These are phyloP conservation scores for Tympanoctomys barrerae DNA, from an alignment of 2,797 vertebrate genomes.

Conservation along the genomic window DNA sequence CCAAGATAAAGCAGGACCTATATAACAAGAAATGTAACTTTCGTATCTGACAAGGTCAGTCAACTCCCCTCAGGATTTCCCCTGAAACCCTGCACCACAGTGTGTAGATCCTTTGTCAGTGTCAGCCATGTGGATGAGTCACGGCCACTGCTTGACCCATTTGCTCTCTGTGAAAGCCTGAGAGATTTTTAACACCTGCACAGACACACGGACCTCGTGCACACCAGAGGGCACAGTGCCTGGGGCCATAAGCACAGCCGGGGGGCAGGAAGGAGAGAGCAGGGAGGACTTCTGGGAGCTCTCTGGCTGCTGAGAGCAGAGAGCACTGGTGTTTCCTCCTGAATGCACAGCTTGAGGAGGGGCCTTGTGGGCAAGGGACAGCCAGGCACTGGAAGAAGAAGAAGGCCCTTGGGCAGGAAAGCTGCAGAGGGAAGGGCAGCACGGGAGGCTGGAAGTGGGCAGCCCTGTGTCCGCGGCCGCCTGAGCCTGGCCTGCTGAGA, in stretches of 20 bases:
- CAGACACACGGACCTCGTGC: no score
- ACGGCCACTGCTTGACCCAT: no score
- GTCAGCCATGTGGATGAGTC: no score
- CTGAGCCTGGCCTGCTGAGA: accelerated
- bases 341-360: neutral
- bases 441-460: accelerated
- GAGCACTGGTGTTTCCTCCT: neutral
- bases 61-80: no score
- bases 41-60: no score
- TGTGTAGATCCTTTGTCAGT: no score
- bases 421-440: neutral
- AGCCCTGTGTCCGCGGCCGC: neutral
- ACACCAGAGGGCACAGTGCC: no score
- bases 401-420: neutral
- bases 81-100: no score
- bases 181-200: no score
- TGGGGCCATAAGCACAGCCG: neutral
- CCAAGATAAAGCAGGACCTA: no score
- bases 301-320: neutral
- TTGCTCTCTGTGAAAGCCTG: no score
- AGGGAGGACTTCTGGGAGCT: neutral
- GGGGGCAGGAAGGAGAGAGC: neutral
- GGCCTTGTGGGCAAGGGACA: neutral
- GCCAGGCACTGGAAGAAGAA: neutral
- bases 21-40: no score